Evolutionary conservation across 2,113 vertebrate genomes (phyloP), one percentile per base, ranked within the genome.

Genomic region (Arenaria interpres): DNA sequence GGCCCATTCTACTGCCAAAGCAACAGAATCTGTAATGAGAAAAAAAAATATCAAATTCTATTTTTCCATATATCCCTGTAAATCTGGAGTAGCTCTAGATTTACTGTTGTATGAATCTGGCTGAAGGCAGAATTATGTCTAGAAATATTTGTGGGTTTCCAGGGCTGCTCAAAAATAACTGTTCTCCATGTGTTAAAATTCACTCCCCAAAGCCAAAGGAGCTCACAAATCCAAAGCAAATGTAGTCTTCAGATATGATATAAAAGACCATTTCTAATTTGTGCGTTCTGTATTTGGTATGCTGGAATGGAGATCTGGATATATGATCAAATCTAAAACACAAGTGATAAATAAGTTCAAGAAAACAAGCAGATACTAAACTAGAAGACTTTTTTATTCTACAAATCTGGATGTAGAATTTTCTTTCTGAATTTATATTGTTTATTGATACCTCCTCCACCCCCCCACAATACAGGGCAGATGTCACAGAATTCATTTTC

Each of bases 71-170:
- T 86, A 91, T 37, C 9, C 45, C 27, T 41, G 39, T 41, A 30
- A 64, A 64, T 41, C 62, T 64, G 85, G 64, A 92, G 25, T 45
- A 86, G 39, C 24, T 95, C 86, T 87, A 75, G 64, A 93, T 92
- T 94, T 90, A 90, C 64, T 88, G 15, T 30, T 87, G 4, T 57
- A 37, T 89, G 88, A 81, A 90, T 72, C 35, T 60, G 39, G 15
- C 86, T 90, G 43, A 87, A 90, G 60, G 56, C 48, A 89, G 80
- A 91, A 88, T 60, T 84, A 48, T 74, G 28, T 80, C 76, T 84
- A 90, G 88, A 96, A 96, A 72, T 92, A 90, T 81, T 83, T 78
- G 60, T 84, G 39, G 27, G 14, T 88, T 94, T 86, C 83, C 51
- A 87, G 39, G 56, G 27, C 57, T 81, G 27, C 35, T 75, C 28